These are phyloP conservation scores for Gorsachius magnificus DNA, from an alignment of 2,797 vertebrate genomes.

Conservation along the genomic window DNA sequence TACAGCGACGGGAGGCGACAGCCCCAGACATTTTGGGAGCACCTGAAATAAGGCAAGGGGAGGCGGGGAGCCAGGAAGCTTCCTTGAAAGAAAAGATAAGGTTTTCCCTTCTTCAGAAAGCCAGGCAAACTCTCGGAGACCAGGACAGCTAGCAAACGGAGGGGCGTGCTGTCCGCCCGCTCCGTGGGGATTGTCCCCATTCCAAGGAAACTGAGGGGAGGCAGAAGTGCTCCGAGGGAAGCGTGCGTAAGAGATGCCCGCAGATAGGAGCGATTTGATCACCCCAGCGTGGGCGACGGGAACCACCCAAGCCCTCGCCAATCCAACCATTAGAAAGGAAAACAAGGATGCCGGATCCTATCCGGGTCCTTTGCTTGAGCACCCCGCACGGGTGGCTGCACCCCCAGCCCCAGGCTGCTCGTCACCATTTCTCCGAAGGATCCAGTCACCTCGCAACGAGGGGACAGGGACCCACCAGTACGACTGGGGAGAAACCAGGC, in stretches of 20 bases:
- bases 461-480: neutral
- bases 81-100: accelerated
- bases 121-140: neutral
- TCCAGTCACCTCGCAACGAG: accelerated
- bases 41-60: neutral
- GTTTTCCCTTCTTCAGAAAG: neutral
- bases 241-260: neutral
- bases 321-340: neutral
- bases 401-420: neutral
- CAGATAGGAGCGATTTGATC: neutral
- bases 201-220: neutral
- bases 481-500: no score
- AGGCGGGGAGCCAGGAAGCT: neutral
- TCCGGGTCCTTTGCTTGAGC: neutral
- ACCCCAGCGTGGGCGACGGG: neutral
- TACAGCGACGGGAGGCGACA: accelerated
- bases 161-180: no score
- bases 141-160: neutral
- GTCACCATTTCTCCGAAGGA: neutral
- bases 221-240: neutral
- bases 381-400: accelerated
- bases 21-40: neutral
- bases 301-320: neutral
- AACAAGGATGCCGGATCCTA: neutral
- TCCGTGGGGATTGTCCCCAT: neutral